phyloP scores from a whole-genome alignment of 2,113 vertebrate species.

The Puma concolor region DNA sequence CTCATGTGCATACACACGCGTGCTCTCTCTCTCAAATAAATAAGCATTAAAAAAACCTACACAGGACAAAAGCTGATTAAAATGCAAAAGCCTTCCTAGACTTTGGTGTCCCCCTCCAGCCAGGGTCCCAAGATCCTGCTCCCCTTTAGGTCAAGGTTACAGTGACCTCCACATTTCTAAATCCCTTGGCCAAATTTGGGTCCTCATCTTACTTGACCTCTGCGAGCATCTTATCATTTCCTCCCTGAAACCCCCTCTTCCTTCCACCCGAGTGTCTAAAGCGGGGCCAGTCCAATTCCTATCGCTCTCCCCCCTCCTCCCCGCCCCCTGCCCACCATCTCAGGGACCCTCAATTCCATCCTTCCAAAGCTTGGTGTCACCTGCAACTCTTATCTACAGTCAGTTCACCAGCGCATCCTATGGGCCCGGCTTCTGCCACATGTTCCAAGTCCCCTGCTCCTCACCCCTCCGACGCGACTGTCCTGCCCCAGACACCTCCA shows the following conservation, averaged over 20 bases:
- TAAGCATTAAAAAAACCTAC: too few species aligned
- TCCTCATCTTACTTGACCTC: background rate
- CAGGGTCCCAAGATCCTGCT: background rate
- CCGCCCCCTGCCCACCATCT: too few species aligned
- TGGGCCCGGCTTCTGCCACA: background rate
- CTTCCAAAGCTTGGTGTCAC: background rate
- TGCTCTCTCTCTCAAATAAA: too few species aligned
- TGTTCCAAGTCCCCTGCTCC: background rate
- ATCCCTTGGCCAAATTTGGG: background rate
- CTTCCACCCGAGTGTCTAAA: background rate
- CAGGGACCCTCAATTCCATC: background rate
- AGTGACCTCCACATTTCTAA: background rate
- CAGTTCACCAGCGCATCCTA: background rate
- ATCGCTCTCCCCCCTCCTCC: fast-evolving
- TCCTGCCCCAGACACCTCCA: background rate
- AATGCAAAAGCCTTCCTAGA: background rate
- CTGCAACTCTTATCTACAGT: too few species aligned
- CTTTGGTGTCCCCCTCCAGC: background rate
- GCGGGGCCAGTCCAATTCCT: background rate
- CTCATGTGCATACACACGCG: too few species aligned
- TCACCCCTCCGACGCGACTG: background rate
- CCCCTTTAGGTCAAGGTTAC: background rate
- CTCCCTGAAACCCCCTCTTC: background rate
- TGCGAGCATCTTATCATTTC: background rate
- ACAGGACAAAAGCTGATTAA: background rate